Base-by-base conservation (phyloP, 2,888 invertebrate genomes). In the Agrotis segetum region DNA sequence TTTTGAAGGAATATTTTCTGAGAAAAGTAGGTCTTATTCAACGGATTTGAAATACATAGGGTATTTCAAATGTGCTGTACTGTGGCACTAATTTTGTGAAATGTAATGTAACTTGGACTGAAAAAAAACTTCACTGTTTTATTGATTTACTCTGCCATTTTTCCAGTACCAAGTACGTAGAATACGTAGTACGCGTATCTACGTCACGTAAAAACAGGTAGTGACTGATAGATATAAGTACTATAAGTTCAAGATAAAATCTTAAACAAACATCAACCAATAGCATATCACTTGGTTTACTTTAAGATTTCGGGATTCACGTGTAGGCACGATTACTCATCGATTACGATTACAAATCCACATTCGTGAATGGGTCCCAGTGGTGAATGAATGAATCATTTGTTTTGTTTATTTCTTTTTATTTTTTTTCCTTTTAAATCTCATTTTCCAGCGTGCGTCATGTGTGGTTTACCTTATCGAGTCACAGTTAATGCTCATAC, bases 381-480 rank as follows among this genome's bases (percentile, higher is more conserved):
- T 40, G 67, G 55, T 73, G 58, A 67, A 67, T 40, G 62, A n/a
- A 55, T 85, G 83, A 79, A 17, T 85, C 80, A 85, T 56, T 56
- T 67, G 13, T 2, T n/a, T 53, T 5, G 7, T 9, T n/a, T n/a
- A n/a, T n/a, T n/a, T n/a, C n/a, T n/a, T n/a, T n/a, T n/a, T n/a
- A n/a, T n/a, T 40, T 50, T 40, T 60, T 74, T 67, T 47, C 44
- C 50, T 49, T 49, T 7, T 29, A 16, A 17, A 24, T 9, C 14
- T 73, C 6, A 5, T 9, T 50, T 44, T 40, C 2, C 3, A 34
- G 3, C 44, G 14, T 55, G 29, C 46, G 44, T 81, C 59, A 74
- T 49, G 3, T 16, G 17, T 19, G 29, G 29, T 58, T 74, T 50
- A 40, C 50, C 16, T 47, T 56, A 50, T 50, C 14, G 16, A 9